These are phyloP conservation scores for Loris lydekkerianus DNA, from an alignment of 2,797 vertebrate genomes.

Conservation along the genomic window DNA sequence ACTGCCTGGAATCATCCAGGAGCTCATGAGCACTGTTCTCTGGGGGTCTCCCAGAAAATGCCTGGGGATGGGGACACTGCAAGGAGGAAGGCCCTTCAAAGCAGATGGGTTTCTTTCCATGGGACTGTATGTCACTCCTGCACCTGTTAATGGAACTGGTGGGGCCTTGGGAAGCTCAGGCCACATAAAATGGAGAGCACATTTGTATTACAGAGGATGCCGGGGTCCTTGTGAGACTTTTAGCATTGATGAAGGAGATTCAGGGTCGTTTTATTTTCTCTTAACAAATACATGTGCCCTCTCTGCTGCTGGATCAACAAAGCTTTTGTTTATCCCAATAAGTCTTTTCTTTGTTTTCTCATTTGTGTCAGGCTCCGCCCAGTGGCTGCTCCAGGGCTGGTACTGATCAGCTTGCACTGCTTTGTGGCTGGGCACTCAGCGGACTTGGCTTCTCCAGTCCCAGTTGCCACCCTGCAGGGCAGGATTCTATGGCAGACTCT, in stretches of 20 bases:
- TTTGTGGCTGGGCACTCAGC: no score
- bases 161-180: neutral
- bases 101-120: neutral
- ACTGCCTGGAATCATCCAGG: neutral
- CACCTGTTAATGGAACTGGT: neutral
- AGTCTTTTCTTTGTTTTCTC: neutral
- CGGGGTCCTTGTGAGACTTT: neutral
- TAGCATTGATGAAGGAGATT: neutral
- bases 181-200: neutral
- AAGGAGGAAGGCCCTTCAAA: neutral
- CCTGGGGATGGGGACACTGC: neutral
- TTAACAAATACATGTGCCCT: neutral
- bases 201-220: neutral
- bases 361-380: accelerated
- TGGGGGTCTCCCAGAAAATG: neutral
- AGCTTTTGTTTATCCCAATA: neutral
- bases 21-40: neutral
- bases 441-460: neutral
- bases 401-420: neutral
- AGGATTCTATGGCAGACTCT: neutral
- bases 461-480: neutral
- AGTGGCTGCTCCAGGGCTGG: neutral
- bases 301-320: neutral
- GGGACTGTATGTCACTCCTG: neutral
- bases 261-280: neutral